These are phyloP conservation scores for Phyllostomus discolor DNA, from an alignment of 2,113 vertebrate species.

Conservation along the genomic window DNA sequence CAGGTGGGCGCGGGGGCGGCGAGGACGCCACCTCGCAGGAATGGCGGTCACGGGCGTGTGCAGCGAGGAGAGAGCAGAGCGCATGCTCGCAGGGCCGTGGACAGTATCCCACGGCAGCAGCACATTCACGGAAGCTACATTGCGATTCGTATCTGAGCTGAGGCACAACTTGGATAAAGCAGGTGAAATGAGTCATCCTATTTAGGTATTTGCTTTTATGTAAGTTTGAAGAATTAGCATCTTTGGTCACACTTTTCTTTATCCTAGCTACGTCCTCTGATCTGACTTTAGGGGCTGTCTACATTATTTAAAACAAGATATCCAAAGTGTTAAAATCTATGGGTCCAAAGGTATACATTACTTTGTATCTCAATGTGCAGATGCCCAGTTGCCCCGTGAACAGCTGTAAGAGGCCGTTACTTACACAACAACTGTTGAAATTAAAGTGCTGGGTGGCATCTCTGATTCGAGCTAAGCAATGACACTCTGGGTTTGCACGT, in stretches of 20 bases:
- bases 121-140: no score
- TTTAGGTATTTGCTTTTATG: not conserved
- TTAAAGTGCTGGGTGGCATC: not conserved
- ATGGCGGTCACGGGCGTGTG: no score
- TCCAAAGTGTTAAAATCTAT: not conserved
- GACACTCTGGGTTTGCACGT: not conserved
- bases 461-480: not conserved
- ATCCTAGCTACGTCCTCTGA: not conserved
- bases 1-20: no score
- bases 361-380: not conserved
- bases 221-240: not conserved
- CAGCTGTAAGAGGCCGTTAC: not conserved
- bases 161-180: not conserved
- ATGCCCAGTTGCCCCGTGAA: not conserved
- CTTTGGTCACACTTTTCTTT: not conserved
- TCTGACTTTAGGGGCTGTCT: not conserved
- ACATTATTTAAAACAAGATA: not conserved
- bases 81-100: no score
- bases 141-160: no score
- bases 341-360: not conserved
- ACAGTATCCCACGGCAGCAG: no score
- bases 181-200: not conserved
- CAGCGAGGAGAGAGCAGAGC: no score
- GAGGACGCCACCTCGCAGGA: no score
- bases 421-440: not conserved